These are phyloP conservation scores for Lanistes nyassanus DNA, from an alignment of 1,140 invertebrate genomes.

Conservation along the genomic window DNA sequence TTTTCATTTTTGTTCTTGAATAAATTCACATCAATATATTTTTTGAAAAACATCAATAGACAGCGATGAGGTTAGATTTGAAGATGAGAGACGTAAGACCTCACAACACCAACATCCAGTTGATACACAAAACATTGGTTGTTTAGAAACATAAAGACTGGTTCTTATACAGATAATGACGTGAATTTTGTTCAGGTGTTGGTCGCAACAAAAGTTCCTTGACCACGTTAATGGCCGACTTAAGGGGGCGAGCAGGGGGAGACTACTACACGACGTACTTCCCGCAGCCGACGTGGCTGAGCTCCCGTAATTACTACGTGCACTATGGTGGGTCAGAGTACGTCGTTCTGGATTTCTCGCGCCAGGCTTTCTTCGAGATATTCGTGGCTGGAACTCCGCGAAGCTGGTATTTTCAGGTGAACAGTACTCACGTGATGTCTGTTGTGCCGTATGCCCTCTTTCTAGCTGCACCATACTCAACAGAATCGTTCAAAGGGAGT, in stretches of 20 bases:
- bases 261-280: conserved; percentile 67
- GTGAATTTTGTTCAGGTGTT: conserved; percentile 42
- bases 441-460: not conserved
- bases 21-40: not conserved
- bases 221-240: conserved; percentile 58
- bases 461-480: no score
- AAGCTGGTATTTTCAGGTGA: conserved; percentile 23
- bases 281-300: conserved; percentile 63
- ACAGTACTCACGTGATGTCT: not conserved
- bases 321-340: conserved; percentile 54
- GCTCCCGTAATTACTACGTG: conserved; percentile 56
- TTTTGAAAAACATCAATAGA: not conserved
- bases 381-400: conserved; percentile 42
- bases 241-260: conserved; percentile 53
- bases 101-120: not conserved
- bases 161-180: not conserved
- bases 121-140: not conserved
- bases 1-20: no score
- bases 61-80: not conserved
- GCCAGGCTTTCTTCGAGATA: conserved; percentile 49
- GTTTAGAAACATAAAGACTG: not conserved
- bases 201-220: conserved; percentile 54
- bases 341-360: conserved; percentile 58
- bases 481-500: no score
- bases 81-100: not conserved